Evolutionary conservation across 2,797 vertebrate genomes (phyloP), one percentile per base, ranked within the genome.

Genomic region (Aselliscus stoliczkanus): DNA sequence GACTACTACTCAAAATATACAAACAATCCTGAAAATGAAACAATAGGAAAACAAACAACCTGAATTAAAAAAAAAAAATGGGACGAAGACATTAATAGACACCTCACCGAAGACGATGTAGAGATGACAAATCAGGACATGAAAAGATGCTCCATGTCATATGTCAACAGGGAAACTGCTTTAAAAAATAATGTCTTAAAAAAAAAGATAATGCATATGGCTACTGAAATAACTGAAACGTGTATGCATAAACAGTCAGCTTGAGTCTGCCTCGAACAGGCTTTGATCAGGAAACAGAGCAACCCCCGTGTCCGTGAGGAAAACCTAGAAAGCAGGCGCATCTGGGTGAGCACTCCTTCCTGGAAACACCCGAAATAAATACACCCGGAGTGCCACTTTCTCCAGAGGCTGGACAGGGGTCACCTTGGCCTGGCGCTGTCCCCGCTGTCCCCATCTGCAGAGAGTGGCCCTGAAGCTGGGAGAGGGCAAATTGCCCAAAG

Each of bases 391-490:
- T 11, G 14, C 8, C 1, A n/a, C 37, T n/a, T 54, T 77, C 77
- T 77, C 47, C 25, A 47, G 50, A 34, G 34, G 37, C 25, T 5
- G 5, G 34, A 21, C 2, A 0, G 1, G 8, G 34, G 20, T 76
- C 72, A 23, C 50, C 83, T 52, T 18, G 39, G 25, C 27, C 27
- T 3, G 11, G 54, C 1, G 0, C 21, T 6, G 12, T 27, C 4
- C 31, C 34, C 1, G 0, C 21, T 6, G 12, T 27, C 4, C 31
- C 34, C n/a, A 10, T 73, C 37, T 64, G 47, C 50, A 62, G 25
- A 29, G 4, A 42, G 9, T 0, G 5, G 85, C 58, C 70, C 42
- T n/a, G 34, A 34, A 64, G 3, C 17, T 34, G 27, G 2, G 62
- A 42, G 37, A 47, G 6, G 62, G 3, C 1, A 8, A 31, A 5